These are phyloP conservation scores for Strix aluco DNA, from an alignment of 2,113 vertebrate species.

Conservation along the genomic window DNA sequence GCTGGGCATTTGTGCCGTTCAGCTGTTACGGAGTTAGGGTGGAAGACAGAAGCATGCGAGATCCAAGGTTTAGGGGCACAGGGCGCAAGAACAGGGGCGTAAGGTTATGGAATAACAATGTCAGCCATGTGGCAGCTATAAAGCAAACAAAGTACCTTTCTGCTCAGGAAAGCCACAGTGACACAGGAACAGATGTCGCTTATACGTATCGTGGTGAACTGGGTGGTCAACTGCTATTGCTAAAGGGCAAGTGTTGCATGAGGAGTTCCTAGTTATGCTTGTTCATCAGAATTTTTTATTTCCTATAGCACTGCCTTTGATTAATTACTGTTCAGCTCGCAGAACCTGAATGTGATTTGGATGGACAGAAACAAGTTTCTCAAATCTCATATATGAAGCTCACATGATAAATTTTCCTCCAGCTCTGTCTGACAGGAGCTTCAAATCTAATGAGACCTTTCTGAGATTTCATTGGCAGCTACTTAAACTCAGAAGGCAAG, in stretches of 20 bases:
- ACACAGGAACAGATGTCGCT: constrained; percentile 27
- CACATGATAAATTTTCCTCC: neutral
- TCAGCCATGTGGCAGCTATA: constrained; percentile 42
- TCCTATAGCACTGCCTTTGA: neutral
- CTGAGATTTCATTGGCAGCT: constrained; percentile 18
- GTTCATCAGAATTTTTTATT: constrained; percentile 12
- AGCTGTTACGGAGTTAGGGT: constrained; percentile 60
- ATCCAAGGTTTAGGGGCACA: constrained; percentile 34
- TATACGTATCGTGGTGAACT: neutral
- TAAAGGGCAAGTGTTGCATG: neutral
- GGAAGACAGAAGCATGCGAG: constrained; percentile 31
- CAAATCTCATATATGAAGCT: neutral
- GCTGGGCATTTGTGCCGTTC: constrained; percentile 66
- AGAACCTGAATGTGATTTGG: neutral
- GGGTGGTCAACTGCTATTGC: neutral
- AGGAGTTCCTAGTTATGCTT: neutral
- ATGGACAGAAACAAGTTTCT: constrained; percentile 6
- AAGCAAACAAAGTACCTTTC: constrained; percentile 20
- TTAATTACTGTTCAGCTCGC: neutral
- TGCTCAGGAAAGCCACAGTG: neutral
- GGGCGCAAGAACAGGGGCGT: neutral
- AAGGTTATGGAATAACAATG: constrained; percentile 49
- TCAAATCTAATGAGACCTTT: constrained; percentile 6
- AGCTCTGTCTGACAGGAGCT: neutral
- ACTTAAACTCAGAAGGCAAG: constrained; percentile 20